phyloP scores from a whole-genome alignment of 1,140 invertebrate genomes.

The Tenebrio molitor region DNA sequence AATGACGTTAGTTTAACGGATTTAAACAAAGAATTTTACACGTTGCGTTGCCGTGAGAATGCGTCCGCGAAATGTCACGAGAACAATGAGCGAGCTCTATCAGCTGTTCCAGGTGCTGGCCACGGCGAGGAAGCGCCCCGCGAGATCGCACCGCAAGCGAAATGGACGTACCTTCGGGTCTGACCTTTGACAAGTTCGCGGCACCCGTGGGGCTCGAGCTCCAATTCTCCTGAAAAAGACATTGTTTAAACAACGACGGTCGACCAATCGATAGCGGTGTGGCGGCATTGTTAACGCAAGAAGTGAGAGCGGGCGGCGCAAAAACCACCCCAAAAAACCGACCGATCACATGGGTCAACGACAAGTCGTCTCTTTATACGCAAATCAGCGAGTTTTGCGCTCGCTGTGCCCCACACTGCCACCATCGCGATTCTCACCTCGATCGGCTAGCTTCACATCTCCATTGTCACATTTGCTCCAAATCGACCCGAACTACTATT shows the following conservation, averaged over 20 bases:
- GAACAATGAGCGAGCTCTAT: slow-evolving; percentile 29
- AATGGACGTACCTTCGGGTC: slow-evolving; percentile 16
- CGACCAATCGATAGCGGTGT: too few species aligned
- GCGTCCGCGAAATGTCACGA: slow-evolving; percentile 38
- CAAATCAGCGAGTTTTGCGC: slow-evolving; percentile 10
- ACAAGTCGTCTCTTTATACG: slow-evolving; percentile 18
- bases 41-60: slow-evolving; percentile 43
- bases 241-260: slow-evolving; percentile 10
- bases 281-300: too few species aligned
- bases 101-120: slow-evolving; percentile 41
- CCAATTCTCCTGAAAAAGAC: slow-evolving; percentile 10
- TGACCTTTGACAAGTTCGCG: slow-evolving; percentile 13
- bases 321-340: too few species aligned
- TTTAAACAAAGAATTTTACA: slow-evolving; percentile 44
- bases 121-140: neutral
- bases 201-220: slow-evolving; percentile 17
- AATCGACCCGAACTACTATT: neutral
- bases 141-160: neutral
- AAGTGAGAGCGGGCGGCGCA: too few species aligned
- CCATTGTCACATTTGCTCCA: neutral
- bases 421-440: slow-evolving; percentile 17
- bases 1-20: slow-evolving; percentile 33
- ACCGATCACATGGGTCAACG: too few species aligned
- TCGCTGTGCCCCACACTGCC: too few species aligned
- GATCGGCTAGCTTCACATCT: neutral